A percentile compares a stretch with the other conserved stretches of the same genome.
These are phyloP conservation scores for Xiphophorus couchianus DNA, from an alignment of 2,113 vertebrate genomes.

Conservation along the genomic window DNA sequence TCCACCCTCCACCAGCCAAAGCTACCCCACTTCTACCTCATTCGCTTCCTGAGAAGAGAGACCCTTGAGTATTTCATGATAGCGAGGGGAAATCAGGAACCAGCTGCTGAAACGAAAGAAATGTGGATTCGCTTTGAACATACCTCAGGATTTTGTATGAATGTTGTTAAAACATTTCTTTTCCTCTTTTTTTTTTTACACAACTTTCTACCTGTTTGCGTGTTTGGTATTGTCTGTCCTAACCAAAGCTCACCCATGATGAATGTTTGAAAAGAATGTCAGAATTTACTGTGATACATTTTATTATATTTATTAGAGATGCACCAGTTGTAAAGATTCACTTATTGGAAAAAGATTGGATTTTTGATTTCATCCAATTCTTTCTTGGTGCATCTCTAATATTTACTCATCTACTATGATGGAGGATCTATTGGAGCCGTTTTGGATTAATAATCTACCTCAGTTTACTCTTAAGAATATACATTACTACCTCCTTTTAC, in stretches of 20 bases:
- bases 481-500: slow-evolving; percentile 89
- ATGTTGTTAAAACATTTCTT: slow-evolving; percentile 60
- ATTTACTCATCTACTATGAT: slow-evolving; percentile 84
- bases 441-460: slow-evolving; percentile 90
- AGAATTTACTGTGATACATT: slow-evolving; percentile 80
- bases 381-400: slow-evolving; percentile 7
- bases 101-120: slow-evolving; percentile 53
- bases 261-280: slow-evolving; percentile 82
- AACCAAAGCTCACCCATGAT: slow-evolving; percentile 80
- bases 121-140: slow-evolving; percentile 46
- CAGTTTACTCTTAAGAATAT: slow-evolving; percentile 84
- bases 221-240: slow-evolving; percentile 69
- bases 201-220: slow-evolving; percentile 67
- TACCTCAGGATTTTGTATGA: slow-evolving; percentile 72
- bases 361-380: background rate
- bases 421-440: slow-evolving; percentile 74
- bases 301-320: slow-evolving; percentile 67
- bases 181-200: slow-evolving; percentile 38
- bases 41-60: slow-evolving; percentile 51
- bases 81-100: slow-evolving; percentile 49
- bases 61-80: slow-evolving; percentile 27
- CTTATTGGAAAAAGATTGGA: background rate
- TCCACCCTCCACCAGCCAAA: slow-evolving; percentile 32
- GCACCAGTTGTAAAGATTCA: background rate
- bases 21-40: slow-evolving; percentile 49